Evolutionary conservation across 1,140 invertebrate species (phyloP), one percentile per base, ranked within the genome.

Genomic region (Bathynomus jamesi): DNA sequence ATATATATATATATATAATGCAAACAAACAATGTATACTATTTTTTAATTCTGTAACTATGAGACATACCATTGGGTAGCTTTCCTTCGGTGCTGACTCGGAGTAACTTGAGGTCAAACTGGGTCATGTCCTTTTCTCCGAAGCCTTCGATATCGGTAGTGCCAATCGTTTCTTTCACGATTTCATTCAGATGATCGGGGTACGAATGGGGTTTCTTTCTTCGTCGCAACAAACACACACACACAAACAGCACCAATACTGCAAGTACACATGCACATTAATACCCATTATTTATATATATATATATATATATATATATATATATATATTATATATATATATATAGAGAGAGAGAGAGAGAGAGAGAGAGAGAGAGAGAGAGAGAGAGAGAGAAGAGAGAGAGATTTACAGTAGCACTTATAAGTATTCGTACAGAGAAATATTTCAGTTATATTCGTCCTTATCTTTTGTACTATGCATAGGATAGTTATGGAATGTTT

Each of bases 81-180:
- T 70, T 69, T 4, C 74, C 74, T 28, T 76, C 74, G 0, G 70
- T 70, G 24, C 71, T 76, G 17, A 76, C 74, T 27, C 72, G 67
- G 0, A 76, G 74, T 28, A 76, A 72, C 67, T 76, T 76, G 60
- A 76, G 71, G 40, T 76, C 71, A n/a, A 72, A 76, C 63, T 76
- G 68, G 21, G 74, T 76, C 61, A 72, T 70, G 28, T 76, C 74
- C 53, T 76, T 76, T 68, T 76, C 74, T 0, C 71, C 74, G 60
- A 72, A 76, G 17, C 74, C 74, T 25, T 76, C 74, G 40, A 76
- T 21, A 65, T 76, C 71, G n/a, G 71, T 73, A 25, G 67, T 67
- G 8, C 74, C 74, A 60, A 76, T 70, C 27, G 74, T 76, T 65
- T 76, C 71, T 65, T 76, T 76, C 2, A 76, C 74, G 32, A 76